Evolutionary conservation across 2,113 vertebrate species (phyloP), one percentile per base, ranked within the genome.

Genomic region (Kobus ellipsiprymnus): DNA sequence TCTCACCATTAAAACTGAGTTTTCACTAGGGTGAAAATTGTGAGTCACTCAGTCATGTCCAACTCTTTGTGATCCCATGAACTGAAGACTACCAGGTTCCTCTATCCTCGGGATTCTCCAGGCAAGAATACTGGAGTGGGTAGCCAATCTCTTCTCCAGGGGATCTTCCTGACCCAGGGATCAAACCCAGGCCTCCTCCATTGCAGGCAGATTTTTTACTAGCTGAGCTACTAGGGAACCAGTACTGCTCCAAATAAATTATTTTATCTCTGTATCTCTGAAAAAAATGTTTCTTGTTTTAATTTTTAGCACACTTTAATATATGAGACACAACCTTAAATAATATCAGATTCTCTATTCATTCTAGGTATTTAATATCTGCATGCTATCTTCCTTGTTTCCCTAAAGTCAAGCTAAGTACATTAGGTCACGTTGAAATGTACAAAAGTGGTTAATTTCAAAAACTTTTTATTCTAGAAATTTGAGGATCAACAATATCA

Each of bases 401-500:
- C 19, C 33, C 5, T 89, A 12, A 89, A 71, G 77, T 94, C 27
- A 44, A 60, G 7, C 23, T 21, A 30, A 94, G 14, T 71, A 8
- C 17, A 55, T 71, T 36, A 55, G 7, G 11, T 2, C 8, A 80
- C 1, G 3, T 27, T 60, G 13, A 80, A 84, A 90, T 74, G 21
- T 33, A 46, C 27, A 83, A 67, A 96, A 44, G 11, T 67, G 7
- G 27, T 80, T 78, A 90, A 91, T 82, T 87, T 81, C 27, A 85
- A 29, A 89, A 29, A 36, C 0, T 86, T 21, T 90, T 81, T 48
- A 59, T 33, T 50, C 91, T 60, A 60, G 10, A 81, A 59, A 7
- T 50, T 94, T 50, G 62, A 90, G 1, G 1, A 81, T 85, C 50
- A 85, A 36, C 19, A 84, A 44, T 54, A 55, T 57, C 30, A 89